These are phyloP conservation scores for Didymodactylos carnosus DNA, from an alignment of 2,888 invertebrate species.

Conservation along the genomic window DNA sequence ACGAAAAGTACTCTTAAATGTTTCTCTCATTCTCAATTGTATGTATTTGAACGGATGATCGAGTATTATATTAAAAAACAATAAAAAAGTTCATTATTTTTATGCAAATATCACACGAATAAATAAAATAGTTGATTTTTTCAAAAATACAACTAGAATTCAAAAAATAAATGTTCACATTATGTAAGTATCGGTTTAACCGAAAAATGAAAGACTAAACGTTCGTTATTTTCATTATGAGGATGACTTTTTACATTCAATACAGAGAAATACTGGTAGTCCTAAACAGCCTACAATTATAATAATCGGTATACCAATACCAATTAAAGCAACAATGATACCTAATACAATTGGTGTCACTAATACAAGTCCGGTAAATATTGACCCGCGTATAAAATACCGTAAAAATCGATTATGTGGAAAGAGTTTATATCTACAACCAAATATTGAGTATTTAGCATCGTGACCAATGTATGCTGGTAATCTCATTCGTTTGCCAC, in stretches of 20 bases:
- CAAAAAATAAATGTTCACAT: too few relatives aligned
- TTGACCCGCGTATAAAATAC: background rate
- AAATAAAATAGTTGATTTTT: too few relatives aligned
- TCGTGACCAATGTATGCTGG: background rate
- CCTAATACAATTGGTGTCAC: background rate
- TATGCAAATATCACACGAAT: too few relatives aligned
- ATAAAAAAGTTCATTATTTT: too few relatives aligned
- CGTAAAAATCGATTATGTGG: background rate
- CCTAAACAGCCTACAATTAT: background rate
- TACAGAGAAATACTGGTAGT: background rate
- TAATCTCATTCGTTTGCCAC: background rate
- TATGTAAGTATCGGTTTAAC: too few relatives aligned
- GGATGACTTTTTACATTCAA: background rate
- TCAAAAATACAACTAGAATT: too few relatives aligned
- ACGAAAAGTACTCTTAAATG: too few relatives aligned
- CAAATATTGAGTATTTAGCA: background rate
- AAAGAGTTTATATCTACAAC: background rate
- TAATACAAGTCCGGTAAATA: background rate
- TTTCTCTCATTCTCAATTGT: too few relatives aligned
- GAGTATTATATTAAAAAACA: too few relatives aligned
- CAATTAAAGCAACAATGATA: background rate
- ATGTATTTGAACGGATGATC: too few relatives aligned
- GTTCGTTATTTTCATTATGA: too few relatives aligned
- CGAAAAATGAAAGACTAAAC: too few relatives aligned
- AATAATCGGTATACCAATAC: background rate